Evolutionary conservation across 2,797 vertebrate genomes (phyloP), one percentile per base, ranked within the genome.

Genomic region (Acomys russatus): DNA sequence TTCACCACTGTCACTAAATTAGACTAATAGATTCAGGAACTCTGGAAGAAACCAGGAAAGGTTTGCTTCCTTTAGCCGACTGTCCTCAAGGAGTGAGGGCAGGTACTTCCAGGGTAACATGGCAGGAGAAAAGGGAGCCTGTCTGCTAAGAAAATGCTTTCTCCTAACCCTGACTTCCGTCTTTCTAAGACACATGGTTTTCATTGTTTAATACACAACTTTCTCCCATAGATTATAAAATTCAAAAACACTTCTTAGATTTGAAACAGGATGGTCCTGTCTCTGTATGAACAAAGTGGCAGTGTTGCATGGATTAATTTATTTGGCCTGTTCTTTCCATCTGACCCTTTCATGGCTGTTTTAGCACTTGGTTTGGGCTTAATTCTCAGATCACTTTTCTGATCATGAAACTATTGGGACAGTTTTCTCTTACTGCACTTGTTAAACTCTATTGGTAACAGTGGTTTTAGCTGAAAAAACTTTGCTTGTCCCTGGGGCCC

Each of bases 21-120:
- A 94, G 96, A 90, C 61, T 94, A 96, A 73, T 95, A 95, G 95
- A 79, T 63, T 95, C 82, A 95, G 96, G 97, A 97, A 61, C 80
- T 96, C 44, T 92, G 18, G 77, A 12, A 86, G 28, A 49, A 35
- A 33, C 25, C 91, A 94, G 56, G 61, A 77, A 77, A 78, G 63
- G 12, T 56, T 71, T 71, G 90, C 30, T 90, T 92, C 33, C 77
- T 59, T 87, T n/a, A 54, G 35, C 30, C 54, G 77, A 25, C 56
- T 71, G 73, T 74, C 73, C 89, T 96, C 70, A 73, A 35, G 79
- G 73, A 78, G 15, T 87, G 30, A 92, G 84, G 33, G 80, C 71
- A 77, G 8, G 92, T 66, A 61, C 20, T 68, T 74, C 38, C 38
- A 59, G 18, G 76, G 9, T 33, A 71, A 64, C 51, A 0, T 49